Conservation (phyloP, 2,888 invertebrate species). For the Leptothorax acervorum region DNA sequence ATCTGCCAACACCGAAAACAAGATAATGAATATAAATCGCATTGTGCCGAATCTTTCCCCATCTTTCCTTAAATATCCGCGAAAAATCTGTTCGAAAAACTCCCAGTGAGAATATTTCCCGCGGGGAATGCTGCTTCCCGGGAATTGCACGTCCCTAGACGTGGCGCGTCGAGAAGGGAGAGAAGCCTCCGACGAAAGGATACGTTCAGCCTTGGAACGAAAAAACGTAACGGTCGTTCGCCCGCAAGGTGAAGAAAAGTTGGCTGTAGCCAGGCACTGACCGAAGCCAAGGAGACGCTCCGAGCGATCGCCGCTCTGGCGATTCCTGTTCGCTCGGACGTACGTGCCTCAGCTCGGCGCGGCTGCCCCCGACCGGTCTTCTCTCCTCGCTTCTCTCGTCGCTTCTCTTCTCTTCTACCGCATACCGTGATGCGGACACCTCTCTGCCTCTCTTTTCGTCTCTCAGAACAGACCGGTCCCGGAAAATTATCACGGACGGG, state of each 20-base stretch:
- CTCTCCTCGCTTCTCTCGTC: slow-evolving; percentile 50
- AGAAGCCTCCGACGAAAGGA: slow-evolving; percentile 77
- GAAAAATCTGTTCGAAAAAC: neutral
- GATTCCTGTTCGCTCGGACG: slow-evolving; percentile 75
- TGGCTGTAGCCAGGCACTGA: slow-evolving; percentile 82
- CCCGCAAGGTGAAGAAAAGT: slow-evolving; percentile 85
- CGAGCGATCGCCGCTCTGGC: slow-evolving; percentile 78
- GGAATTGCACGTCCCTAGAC: slow-evolving; percentile 23
- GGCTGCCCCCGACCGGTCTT: slow-evolving; percentile 70
- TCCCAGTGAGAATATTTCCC: slow-evolving; percentile 2
- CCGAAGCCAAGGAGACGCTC: slow-evolving; percentile 83
- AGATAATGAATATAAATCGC: neutral
- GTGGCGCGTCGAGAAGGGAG: slow-evolving; percentile 52
- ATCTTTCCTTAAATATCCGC: neutral
- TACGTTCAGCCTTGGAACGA: slow-evolving; percentile 82
- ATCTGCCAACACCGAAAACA: neutral
- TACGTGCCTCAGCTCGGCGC: slow-evolving; percentile 74
- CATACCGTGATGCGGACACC: slow-evolving; percentile 11
- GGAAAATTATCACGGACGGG: slow-evolving; percentile 77
- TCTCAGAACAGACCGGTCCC: slow-evolving; percentile 76
- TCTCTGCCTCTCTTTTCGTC: slow-evolving; percentile 9
- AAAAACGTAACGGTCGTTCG: slow-evolving; percentile 85
- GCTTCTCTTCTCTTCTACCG: slow-evolving; percentile 48
- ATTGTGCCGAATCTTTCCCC: neutral
- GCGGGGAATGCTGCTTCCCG: neutral